Evolutionary conservation across 1,140 invertebrate genomes (phyloP).

Genomic region (Plutomurus gul): DNA sequence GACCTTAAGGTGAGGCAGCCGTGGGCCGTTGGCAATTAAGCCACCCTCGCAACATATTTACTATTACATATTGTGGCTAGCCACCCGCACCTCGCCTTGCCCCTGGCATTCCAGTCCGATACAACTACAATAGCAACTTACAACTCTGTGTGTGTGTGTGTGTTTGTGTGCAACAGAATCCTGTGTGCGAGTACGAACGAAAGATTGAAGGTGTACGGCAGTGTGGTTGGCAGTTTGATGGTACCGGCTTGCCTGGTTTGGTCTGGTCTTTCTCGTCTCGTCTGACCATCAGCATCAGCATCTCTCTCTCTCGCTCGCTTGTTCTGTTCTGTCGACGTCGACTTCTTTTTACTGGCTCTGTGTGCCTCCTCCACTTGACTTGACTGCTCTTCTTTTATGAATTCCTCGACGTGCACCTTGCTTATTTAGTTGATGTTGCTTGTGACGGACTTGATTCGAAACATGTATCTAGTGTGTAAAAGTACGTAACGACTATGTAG

Average conservation of each 20-base stretch:
- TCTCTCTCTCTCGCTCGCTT: neutral
- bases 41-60: slow-evolving; percentile 50
- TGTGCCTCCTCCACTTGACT: neutral
- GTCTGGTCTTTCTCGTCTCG: neutral
- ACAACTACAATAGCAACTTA: neutral
- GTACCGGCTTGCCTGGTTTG: neutral
- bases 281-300: slow-evolving; percentile 24
- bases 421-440: neutral
- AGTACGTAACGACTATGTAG: neutral
- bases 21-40: slow-evolving; percentile 52
- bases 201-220: neutral
- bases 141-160: too few species aligned
- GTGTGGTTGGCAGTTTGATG: neutral
- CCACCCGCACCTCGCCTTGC: slow-evolving; percentile 52
- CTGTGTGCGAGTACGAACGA: neutral
- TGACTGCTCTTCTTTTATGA: slow-evolving; percentile 15
- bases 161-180: neutral
- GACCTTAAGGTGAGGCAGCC: slow-evolving; percentile 53
- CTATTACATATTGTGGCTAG: slow-evolving; percentile 49
- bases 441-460: too few species aligned
- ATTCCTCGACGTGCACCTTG: neutral
- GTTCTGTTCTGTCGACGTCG: slow-evolving; percentile 13
- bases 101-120: slow-evolving; percentile 50
- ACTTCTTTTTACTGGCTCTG: slow-evolving; percentile 28
- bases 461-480: neutral